These are phyloP conservation scores for Neria commutata DNA, from an alignment of 2,888 invertebrate genomes.

Conservation along the genomic window DNA sequence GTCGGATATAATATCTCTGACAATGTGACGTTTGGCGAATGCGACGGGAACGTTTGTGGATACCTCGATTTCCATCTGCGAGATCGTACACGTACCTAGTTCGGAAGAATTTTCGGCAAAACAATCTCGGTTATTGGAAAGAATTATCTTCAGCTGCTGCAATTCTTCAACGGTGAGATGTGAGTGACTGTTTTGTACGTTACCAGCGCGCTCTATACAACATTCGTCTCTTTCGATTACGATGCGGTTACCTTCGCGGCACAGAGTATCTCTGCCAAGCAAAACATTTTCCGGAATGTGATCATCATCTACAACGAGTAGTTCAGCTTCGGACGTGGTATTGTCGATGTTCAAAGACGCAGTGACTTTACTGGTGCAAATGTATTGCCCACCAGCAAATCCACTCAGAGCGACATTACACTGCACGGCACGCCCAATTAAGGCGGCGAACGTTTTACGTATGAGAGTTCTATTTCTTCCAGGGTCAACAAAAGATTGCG, in stretches of 20 bases:
- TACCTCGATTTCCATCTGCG: constrained; percentile 26
- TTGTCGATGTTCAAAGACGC: constrained; percentile 9
- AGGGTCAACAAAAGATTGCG: constrained; percentile 19
- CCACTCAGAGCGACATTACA: constrained; percentile 8
- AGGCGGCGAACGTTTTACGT: constrained; percentile 10
- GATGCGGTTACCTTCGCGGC: not conserved
- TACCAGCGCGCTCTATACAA: not conserved
- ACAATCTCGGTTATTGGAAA: not conserved
- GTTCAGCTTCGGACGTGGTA: not conserved
- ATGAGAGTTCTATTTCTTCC: constrained; percentile 10
- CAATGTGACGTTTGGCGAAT: constrained; percentile 27
- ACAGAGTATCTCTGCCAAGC: constrained; percentile 13
- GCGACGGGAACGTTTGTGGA: constrained; percentile 13
- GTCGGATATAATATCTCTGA: constrained; percentile 17
- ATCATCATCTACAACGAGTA: constrained; percentile 14
- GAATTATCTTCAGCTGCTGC: not conserved
- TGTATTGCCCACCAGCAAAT: constrained; percentile 13
- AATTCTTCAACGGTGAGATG: not conserved
- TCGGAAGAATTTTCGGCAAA: not conserved
- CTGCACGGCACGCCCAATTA: not conserved
- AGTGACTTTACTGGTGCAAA: constrained; percentile 10
- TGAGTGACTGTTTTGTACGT: not conserved
- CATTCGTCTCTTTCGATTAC: not conserved
- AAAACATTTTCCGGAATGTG: constrained; percentile 10
- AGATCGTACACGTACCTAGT: constrained; percentile 3